Evolutionary conservation across 1,140 invertebrate species (phyloP).

Genomic region (Drosophila arizonae): DNA sequence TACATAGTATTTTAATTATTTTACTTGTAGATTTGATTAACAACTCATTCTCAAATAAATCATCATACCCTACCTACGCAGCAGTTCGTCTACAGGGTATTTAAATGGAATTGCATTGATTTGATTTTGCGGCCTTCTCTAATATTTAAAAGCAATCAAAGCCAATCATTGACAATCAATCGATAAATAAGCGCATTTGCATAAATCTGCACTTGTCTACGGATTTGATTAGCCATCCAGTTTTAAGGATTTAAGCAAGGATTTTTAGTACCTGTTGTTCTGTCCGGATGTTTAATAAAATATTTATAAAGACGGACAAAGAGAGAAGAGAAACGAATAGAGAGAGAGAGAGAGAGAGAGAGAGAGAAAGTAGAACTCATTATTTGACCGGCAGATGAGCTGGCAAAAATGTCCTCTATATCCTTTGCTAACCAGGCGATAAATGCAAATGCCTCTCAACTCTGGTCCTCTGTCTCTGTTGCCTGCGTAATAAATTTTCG

Average conservation of each 20-base stretch:
- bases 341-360: neutral
- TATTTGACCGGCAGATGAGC: constrained; percentile 44
- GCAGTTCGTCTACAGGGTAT: neutral
- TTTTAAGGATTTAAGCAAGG: constrained; percentile 4
- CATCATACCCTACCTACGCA: neutral
- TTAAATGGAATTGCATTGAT: constrained; percentile 39
- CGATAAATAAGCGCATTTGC: constrained; percentile 71
- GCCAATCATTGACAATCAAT: constrained; percentile 72
- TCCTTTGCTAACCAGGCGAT: constrained; percentile 48
- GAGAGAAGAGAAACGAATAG: no score
- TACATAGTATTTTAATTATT: no score
- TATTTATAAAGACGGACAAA: constrained; percentile 23
- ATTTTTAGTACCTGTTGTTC: constrained; percentile 57
- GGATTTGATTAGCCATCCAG: constrained; percentile 56
- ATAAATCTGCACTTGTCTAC: constrained; percentile 60
- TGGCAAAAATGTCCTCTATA: constrained; percentile 68
- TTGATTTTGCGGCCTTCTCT: constrained; percentile 47
- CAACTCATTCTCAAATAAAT: no score
- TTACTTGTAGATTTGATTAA: no score
- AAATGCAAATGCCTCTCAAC: constrained; percentile 38
- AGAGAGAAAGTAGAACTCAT: constrained; percentile 9
- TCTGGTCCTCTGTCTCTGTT: constrained; percentile 11
- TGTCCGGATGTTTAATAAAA: constrained; percentile 61
- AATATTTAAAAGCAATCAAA: constrained; percentile 22
- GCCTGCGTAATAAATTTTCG: constrained; percentile 68